phyloP scores from a whole-genome alignment of 2,888 invertebrate genomes.

The Steromphala cineraria region DNA sequence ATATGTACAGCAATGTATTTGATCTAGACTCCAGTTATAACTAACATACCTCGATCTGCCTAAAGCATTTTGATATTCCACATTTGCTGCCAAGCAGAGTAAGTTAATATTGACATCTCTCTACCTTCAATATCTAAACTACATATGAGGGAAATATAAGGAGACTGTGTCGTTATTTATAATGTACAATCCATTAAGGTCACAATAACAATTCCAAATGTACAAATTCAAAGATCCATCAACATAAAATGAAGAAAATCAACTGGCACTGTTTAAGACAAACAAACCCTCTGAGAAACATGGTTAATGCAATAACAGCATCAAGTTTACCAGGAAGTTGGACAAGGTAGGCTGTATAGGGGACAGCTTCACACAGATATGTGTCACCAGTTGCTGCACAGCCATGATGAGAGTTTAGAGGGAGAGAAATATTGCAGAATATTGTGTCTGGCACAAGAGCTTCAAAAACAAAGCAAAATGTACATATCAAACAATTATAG shows the following conservation, averaged over 20 bases:
- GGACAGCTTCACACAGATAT: background rate
- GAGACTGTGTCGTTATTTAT: too few relatives aligned
- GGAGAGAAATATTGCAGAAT: background rate
- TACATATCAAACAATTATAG: background rate
- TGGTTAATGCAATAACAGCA: too few relatives aligned
- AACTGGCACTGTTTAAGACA: too few relatives aligned
- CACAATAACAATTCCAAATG: too few relatives aligned
- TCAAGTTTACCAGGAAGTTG: too few relatives aligned
- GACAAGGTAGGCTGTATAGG: background rate
- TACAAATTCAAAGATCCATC: too few relatives aligned
- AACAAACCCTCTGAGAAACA: too few relatives aligned
- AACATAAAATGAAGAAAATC: too few relatives aligned
- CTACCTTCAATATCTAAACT: too few relatives aligned
- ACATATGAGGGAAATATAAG: too few relatives aligned
- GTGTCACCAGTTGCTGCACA: background rate
- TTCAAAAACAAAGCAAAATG: constrained; percentile 23
- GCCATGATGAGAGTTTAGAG: background rate
- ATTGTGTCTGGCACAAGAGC: constrained; percentile 14
- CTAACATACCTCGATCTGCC: background rate
- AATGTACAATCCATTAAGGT: too few relatives aligned
- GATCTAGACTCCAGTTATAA: background rate
- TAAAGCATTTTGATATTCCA: constrained; percentile 2
- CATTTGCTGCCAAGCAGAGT: background rate
- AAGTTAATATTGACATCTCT: background rate
- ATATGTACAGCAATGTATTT: background rate